Evolutionary conservation across 2,888 invertebrate genomes (phyloP).

Genomic region (Lampropteryx suffumata): DNA sequence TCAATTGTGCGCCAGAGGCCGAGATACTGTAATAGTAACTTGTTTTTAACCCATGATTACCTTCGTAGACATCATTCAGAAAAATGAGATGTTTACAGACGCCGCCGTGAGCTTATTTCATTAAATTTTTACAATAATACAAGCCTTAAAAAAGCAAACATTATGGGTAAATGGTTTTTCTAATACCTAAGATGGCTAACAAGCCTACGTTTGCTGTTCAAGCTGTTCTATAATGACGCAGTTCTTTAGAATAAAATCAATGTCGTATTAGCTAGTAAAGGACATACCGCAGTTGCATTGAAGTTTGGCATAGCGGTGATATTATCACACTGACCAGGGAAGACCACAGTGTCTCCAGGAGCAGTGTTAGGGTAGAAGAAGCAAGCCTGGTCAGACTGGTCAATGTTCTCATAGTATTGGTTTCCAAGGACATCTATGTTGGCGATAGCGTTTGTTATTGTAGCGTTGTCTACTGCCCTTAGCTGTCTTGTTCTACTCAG

Average conservation of each 20-base stretch:
- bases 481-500: conserved; percentile 53
- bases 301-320: conserved; percentile 52
- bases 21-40: conserved; percentile 33
- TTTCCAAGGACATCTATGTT: conserved; percentile 48
- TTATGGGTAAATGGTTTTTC: no score
- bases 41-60: no score
- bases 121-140: no score
- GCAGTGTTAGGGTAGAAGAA: conserved; percentile 55
- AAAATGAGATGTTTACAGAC: no score
- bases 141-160: no score
- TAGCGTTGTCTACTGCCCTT: conserved; percentile 33
- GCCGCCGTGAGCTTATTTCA: no score
- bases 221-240: no score
- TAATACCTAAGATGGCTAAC: no score
- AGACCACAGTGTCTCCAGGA: conserved; percentile 47
- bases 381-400: conserved; percentile 52
- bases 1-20: conserved; percentile 61
- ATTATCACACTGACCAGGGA: conserved; percentile 58
- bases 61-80: no score
- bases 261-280: not conserved
- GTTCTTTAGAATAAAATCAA: no score
- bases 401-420: conserved; percentile 48
- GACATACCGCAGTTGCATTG: conserved; percentile 44
- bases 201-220: no score
- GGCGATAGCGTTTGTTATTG: conserved; percentile 48